Evolutionary conservation across 2,797 vertebrate genomes (phyloP).

Genomic region (Tenualosa thibaudeaui): DNA sequence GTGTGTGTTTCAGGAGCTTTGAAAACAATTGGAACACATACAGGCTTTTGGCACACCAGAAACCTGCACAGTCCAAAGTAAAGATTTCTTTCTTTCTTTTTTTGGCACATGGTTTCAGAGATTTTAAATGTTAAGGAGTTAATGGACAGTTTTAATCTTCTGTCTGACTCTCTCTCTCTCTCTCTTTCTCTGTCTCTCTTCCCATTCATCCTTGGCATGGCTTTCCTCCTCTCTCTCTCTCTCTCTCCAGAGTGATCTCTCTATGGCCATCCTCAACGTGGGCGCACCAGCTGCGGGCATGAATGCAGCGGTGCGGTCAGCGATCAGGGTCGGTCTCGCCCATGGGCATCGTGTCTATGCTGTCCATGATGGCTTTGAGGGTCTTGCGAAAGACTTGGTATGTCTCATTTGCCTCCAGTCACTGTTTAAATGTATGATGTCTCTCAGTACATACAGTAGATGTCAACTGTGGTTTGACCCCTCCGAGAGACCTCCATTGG

Average conservation of each 20-base stretch:
- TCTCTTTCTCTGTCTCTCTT: constrained; percentile 1
- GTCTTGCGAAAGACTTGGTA: constrained; percentile 84
- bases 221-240: neutral
- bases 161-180: neutral
- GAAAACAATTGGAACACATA: constrained; percentile 95
- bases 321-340: constrained; percentile 82
- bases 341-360: constrained; percentile 85
- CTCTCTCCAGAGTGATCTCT: constrained; percentile 78
- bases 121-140: neutral
- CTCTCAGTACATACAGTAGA: neutral
- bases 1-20: constrained; percentile 80
- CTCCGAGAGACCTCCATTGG: neutral
- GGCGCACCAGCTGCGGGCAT: constrained; percentile 92
- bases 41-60: constrained; percentile 88
- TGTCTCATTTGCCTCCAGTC: neutral
- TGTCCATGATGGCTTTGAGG: constrained; percentile 88
- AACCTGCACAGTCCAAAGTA: constrained; percentile 82
- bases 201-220: neutral
- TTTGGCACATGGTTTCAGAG: neutral
- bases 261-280: constrained; percentile 89
- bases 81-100: constrained; percentile 16
- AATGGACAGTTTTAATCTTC: neutral
- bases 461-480: neutral
- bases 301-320: constrained; percentile 89
- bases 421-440: neutral